Conservation (phyloP, 2,113 vertebrate genomes). For the Chroicocephalus ridibundus region DNA sequence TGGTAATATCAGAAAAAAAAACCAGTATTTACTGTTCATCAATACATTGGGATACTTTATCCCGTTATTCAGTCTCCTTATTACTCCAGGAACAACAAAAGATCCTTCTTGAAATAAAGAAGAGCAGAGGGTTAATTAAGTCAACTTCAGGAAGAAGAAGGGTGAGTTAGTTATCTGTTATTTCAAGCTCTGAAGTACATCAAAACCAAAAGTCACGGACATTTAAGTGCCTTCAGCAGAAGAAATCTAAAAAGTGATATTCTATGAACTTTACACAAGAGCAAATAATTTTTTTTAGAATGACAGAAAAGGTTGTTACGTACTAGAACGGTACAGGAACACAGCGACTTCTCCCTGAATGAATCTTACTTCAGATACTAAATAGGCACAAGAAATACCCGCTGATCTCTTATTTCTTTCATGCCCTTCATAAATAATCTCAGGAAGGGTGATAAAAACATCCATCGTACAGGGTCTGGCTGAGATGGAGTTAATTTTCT, state of each 20-base stretch:
- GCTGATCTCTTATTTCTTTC: background rate
- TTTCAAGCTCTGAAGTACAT: background rate
- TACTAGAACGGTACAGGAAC: background rate
- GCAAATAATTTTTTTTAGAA: background rate
- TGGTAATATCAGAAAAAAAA: background rate
- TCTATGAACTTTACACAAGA: background rate
- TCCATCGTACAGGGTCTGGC: background rate
- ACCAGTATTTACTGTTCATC: background rate
- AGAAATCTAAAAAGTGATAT: background rate
- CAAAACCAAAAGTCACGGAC: background rate
- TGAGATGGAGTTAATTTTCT: background rate
- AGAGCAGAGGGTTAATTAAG: background rate
- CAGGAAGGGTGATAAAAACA: background rate
- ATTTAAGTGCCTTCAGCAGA: background rate
- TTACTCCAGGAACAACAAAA: background rate
- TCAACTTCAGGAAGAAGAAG: background rate
- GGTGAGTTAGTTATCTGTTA: background rate
- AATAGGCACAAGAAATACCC: background rate
- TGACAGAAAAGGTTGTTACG: background rate
- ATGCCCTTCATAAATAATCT: background rate
- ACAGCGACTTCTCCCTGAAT: background rate
- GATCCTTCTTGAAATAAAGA: background rate
- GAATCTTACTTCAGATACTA: background rate
- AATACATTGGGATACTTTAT: background rate
- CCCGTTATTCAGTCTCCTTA: background rate